These are phyloP conservation scores for Sitodiplosis mosellana DNA, from an alignment of 1,140 invertebrate genomes.

Conservation along the genomic window DNA sequence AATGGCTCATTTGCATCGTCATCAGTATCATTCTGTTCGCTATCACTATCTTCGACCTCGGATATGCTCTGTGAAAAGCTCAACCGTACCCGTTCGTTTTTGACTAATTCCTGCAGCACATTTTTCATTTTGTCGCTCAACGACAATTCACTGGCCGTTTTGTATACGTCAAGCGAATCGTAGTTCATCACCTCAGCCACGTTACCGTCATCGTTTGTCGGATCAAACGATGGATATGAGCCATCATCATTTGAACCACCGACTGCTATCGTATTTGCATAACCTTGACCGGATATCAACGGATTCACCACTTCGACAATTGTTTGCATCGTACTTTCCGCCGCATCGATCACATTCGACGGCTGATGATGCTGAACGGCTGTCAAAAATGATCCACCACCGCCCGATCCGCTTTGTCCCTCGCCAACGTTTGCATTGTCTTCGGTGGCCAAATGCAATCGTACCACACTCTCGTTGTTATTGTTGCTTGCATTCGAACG, in stretches of 20 bases:
- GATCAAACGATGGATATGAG: conserved; percentile 11
- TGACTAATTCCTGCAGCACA: conserved; percentile 23
- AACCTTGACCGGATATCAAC: conserved; percentile 20
- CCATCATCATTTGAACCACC: conserved; percentile 8
- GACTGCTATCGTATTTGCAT: conserved; percentile 18
- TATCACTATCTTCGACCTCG: conserved; percentile 10
- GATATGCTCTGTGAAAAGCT: conserved; percentile 25
- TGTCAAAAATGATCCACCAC: background rate
- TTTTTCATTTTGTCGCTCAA: conserved; percentile 27
- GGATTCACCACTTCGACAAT: conserved; percentile 25
- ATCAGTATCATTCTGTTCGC: conserved; percentile 4
- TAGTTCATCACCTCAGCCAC: background rate
- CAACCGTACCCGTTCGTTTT: conserved; percentile 25
- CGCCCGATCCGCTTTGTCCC: too few relatives aligned
- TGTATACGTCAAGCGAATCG: background rate
- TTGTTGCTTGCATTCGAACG: conserved; percentile 20
- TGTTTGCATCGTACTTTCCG: conserved; percentile 6
- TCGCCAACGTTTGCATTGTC: too few relatives aligned
- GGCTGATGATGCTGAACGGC: background rate
- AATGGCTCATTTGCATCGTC: background rate
- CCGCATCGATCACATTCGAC: background rate
- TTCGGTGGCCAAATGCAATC: conserved; percentile 9
- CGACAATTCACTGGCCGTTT: conserved; percentile 14
- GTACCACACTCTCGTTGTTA: conserved; percentile 11
- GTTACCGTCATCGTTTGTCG: background rate